Evolutionary conservation across 92 coral and sea anemone genomes (phyloP).

Genomic region (Palythoa grandiflora): DNA sequence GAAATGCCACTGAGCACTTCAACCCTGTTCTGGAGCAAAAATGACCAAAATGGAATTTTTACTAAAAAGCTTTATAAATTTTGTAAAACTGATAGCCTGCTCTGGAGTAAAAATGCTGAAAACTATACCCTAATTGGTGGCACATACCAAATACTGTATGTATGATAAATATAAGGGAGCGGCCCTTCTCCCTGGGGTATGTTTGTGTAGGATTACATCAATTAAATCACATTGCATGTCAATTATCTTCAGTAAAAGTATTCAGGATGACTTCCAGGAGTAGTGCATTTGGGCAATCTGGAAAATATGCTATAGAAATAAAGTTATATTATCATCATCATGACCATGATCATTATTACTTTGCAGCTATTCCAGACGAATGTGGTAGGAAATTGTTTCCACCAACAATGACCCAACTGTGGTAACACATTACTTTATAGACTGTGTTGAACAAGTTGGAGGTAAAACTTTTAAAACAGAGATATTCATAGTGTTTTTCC

Average conservation of each 20-base stretch:
- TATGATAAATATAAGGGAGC: not conserved
- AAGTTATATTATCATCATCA: not conserved
- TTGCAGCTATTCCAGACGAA: slow-evolving; percentile 54
- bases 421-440: slow-evolving; percentile 60
- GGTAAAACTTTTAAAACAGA: slow-evolving; percentile 21
- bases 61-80: not conserved
- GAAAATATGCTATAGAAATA: not conserved
- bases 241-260: too few relatives aligned
- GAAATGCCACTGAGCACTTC: not conserved
- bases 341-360: not conserved
- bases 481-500: not conserved
- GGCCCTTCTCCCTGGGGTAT: not conserved
- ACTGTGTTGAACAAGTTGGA: slow-evolving; percentile 55
- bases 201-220: not conserved
- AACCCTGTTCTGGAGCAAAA: not conserved
- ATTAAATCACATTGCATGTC: not conserved
- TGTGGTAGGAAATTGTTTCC: slow-evolving; percentile 57
- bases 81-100: not conserved
- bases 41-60: not conserved
- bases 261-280: not conserved
- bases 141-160: not conserved
- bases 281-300: not conserved
- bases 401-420: slow-evolving; percentile 61
- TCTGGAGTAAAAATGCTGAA: not conserved
- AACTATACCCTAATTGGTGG: not conserved